Base-by-base conservation (phyloP, 2,113 vertebrate genomes). In the Paracanthobrama guichenoti region DNA sequence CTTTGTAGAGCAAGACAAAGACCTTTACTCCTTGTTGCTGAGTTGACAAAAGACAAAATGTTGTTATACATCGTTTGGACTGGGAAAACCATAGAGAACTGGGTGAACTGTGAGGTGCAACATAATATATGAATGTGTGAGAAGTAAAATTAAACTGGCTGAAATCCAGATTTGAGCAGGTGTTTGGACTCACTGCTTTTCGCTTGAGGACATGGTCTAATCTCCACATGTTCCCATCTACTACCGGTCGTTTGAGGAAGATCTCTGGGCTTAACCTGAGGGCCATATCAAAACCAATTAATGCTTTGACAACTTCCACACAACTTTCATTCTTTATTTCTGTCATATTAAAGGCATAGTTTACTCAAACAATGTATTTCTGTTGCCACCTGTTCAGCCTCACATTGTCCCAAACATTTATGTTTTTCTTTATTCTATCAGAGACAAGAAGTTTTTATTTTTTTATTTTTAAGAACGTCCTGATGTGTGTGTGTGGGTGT, bases 201-300 rank as follows among this genome's bases (percentile, higher is more conserved):
- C 88, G 73, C 66, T 88, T 90, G 57, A 91, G 87, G 53, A 90
- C 79, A 35, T 86, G 89, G 60, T 90, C 87, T 69, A 89, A 86
- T 74, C 90, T 88, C 90, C 89, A 90, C 55, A 88, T 86, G 85
- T 91, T 91, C 4, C 89, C 89, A 59, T 90, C 88, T 50, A 91
- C 86, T 14, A 89, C 88, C 13, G 89, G 86, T 62, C 89, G 86
- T 79, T 86, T 89, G 53, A 90, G 85, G 81, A 91, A 90, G 72
- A 89, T 89, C 62, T 91, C 89, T 77, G 89, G 89, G 74, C 90
- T 89, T 75, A 91, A 82, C 88, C 87, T 89, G 81, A 69, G 18
- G 39, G 39, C 53, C 24, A 66, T 46, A 59, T 55, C 35, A 79
- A 50, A 79, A 79, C 59, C 53, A 57, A 13, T 78, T 28, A 72